These are phyloP conservation scores for Arnoldichthys spilopterus DNA, from an alignment of 2,797 vertebrate species.

Conservation along the genomic window DNA sequence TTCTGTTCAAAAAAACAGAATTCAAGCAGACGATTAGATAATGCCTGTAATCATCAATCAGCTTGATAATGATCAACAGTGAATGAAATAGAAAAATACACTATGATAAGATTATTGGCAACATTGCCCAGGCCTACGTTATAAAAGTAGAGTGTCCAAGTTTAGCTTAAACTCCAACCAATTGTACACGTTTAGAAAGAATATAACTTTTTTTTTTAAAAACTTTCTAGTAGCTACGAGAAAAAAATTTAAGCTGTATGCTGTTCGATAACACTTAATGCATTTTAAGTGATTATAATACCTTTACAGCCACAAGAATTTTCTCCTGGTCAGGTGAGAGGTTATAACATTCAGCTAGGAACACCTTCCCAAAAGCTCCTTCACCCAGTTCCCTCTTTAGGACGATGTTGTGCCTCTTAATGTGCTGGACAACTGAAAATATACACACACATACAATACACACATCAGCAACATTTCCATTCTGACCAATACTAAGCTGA, in stretches of 20 bases:
- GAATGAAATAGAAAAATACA: too few species aligned
- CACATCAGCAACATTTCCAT: constrained; percentile 9
- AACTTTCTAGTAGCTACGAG: too few species aligned
- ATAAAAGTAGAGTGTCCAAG: too few species aligned
- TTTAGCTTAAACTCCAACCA: too few species aligned
- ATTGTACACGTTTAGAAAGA: not conserved
- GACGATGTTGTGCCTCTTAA: constrained; percentile 97
- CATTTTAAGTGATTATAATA: constrained; percentile 64
- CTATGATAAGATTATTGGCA: too few species aligned
- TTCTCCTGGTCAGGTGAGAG: constrained; percentile 93
- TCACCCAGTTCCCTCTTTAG: constrained; percentile 96
- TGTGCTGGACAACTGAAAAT: constrained; percentile 92
- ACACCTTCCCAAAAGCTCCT: constrained; percentile 98
- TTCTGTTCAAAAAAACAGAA: too few species aligned
- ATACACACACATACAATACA: constrained; percentile 31
- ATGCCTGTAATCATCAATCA: too few species aligned
- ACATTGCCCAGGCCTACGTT: too few species aligned
- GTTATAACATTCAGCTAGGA: constrained; percentile 96
- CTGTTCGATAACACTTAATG: not conserved
- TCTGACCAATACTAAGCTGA: not conserved
- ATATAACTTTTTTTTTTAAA: too few species aligned
- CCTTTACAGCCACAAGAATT: constrained; percentile 98
- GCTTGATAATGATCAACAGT: too few species aligned
- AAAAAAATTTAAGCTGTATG: not conserved
- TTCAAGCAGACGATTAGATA: too few species aligned